These are phyloP conservation scores for Silvanus unidentatus DNA, from an alignment of 2,888 invertebrate genomes.

Conservation along the genomic window DNA sequence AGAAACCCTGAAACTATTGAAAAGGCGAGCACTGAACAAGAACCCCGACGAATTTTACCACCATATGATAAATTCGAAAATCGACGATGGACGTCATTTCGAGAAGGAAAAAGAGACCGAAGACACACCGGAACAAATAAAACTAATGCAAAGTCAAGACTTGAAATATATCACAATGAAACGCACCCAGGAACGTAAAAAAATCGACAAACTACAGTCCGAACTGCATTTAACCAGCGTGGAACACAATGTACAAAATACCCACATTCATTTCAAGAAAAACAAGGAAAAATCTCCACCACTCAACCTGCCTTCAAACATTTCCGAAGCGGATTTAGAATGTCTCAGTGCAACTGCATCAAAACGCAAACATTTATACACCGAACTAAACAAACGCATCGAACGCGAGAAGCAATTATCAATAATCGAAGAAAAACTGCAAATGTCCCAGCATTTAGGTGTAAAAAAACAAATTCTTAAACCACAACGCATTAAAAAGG, in stretches of 20 bases:
- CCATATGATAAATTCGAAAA: slow-evolving; percentile 89
- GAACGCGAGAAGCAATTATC: slow-evolving; percentile 70
- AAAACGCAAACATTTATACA: slow-evolving; percentile 60
- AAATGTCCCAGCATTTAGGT: slow-evolving; percentile 62
- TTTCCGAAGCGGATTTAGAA: slow-evolving; percentile 46
- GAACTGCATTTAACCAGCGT: slow-evolving; percentile 77
- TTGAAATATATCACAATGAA: slow-evolving; percentile 84
- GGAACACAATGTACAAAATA: slow-evolving; percentile 62
- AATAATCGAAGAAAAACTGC: slow-evolving; percentile 73
- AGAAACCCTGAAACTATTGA: slow-evolving; percentile 71
- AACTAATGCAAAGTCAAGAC: slow-evolving; percentile 88
- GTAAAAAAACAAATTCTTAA: slow-evolving; percentile 56
- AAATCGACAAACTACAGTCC: slow-evolving; percentile 68
- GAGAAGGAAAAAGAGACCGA: slow-evolving; percentile 66
- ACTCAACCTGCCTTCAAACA: slow-evolving; percentile 53
- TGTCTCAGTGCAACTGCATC: slow-evolving; percentile 58
- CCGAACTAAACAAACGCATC: slow-evolving; percentile 69
- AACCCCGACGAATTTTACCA: slow-evolving; percentile 99
- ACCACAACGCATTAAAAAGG: slow-evolving; percentile 59
- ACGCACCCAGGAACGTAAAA: slow-evolving; percentile 73
- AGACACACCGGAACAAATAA: slow-evolving; percentile 76
- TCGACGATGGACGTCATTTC: slow-evolving; percentile 57
- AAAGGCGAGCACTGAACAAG: slow-evolving; percentile 78
- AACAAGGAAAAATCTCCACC: slow-evolving; percentile 46
- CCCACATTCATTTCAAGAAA: slow-evolving; percentile 76